Evolutionary conservation across 2,888 invertebrate genomes (phyloP), one percentile per base, ranked within the genome.

Genomic region (Drosophila melanosoma): DNA sequence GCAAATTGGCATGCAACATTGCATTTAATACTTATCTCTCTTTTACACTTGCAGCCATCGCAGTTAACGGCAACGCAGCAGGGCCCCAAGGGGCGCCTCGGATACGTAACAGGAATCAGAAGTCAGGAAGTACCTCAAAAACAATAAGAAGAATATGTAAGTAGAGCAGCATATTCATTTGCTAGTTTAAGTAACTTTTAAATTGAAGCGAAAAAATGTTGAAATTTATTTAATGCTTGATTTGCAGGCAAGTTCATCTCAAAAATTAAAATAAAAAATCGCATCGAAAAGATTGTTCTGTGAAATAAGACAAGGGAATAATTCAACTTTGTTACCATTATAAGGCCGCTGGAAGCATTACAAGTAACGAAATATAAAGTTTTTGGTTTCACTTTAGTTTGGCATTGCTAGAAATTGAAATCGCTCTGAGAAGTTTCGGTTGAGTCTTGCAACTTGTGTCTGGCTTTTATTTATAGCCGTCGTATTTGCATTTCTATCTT

Each of bases 41-140:
- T 74, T 23, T 57, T 26, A 49, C 57, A 36, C 68, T 80, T 74
- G 40, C 80, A 90, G 90, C n/a, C 75, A 76, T 58, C 78, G 69
- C 67, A 91, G 91, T 83, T 91, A 91, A 87, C 91, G 79, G 79
- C 71, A 17, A 40, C 60, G 58, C 58, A 80, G 60, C 57, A 81
- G 88, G 87, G 82, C 87, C 92, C 90, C 68, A 56, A 72, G 74
- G 91, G 90, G 91, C 77, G 90, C 90, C 90, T 91, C 90, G 90
- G 90, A 91, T 90, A 91, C 49, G 53, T 72, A 68, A 65, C 74
- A 65, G 66, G 40, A 58, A 79, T 49, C 71, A 59, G 66, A 67
- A 76, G 66, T 69, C 68, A 45, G 52, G 63, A 71, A 79, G 74
- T 53, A 60, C 33, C 32, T 42, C 45, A 61, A 66, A 32, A 53